A percentile compares a stretch with the other conserved stretches of the same genome.
These are phyloP conservation scores for Sceliomorpha sp. DNA, from an alignment of 2,888 invertebrate species.

Conservation along the genomic window DNA sequence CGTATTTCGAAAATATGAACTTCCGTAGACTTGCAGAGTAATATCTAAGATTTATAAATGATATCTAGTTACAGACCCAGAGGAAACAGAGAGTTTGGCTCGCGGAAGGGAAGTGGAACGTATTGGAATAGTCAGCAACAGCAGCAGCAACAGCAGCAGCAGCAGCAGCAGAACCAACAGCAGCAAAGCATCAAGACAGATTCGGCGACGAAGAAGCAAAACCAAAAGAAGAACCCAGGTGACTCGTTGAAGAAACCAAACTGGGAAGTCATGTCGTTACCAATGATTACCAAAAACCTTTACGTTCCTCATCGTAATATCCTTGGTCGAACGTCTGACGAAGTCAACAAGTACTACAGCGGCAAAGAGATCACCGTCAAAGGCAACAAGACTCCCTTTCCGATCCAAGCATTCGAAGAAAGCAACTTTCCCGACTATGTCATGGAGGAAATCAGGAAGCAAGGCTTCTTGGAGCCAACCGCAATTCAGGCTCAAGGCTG, in stretches of 20 bases:
- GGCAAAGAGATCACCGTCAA: conserved; percentile 93
- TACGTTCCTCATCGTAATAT: conserved; percentile 91
- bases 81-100: conserved; percentile 74
- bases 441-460: conserved; percentile 89
- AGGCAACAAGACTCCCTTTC: conserved; percentile 92
- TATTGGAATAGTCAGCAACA: conserved; percentile 77
- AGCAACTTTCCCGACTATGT: conserved; percentile 93
- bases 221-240: conserved; percentile 85
- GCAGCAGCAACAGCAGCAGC: conserved; percentile 54
- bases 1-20: no score
- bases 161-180: conserved; percentile 61
- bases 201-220: conserved; percentile 66
- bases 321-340: conserved; percentile 85
- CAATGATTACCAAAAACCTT: conserved; percentile 94
- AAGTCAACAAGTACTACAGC: conserved; percentile 88
- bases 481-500: conserved; percentile 97
- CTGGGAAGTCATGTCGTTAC: conserved; percentile 89
- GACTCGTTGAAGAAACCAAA: conserved; percentile 88
- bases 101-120: conserved; percentile 72
- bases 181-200: conserved; percentile 46
- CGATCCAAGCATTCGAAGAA: conserved; percentile 94
- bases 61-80: conserved; percentile 76
- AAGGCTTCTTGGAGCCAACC: conserved; percentile 92
- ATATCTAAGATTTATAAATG: no score
- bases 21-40: no score